Conservation (phyloP, 2,113 vertebrate genomes). For the Ifrita kowaldi region DNA sequence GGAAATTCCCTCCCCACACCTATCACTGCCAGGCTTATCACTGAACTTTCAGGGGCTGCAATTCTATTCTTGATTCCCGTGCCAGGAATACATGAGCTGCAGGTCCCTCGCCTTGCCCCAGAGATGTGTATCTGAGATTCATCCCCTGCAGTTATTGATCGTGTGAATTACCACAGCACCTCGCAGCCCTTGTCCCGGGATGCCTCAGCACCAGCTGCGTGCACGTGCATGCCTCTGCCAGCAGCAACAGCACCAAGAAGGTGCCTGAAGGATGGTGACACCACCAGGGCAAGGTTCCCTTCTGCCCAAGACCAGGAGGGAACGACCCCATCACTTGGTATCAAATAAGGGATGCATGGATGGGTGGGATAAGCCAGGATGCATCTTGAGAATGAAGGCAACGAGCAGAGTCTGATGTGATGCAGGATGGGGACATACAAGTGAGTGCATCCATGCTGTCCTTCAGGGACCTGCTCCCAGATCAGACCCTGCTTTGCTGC, state of each 20-base stretch:
- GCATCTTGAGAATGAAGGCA: neutral
- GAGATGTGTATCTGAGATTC: neutral
- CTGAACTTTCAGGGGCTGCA: neutral
- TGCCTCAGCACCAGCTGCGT: neutral
- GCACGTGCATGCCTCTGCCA: rapidly evolving
- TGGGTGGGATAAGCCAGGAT: neutral
- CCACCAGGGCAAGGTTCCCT: neutral
- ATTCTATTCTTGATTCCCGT: neutral
- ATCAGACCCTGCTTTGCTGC: neutral
- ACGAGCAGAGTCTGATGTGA: rapidly evolving
- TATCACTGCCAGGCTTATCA: neutral
- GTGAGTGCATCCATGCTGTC: rapidly evolving
- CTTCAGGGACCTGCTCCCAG: neutral
- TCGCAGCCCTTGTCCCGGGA: rapidly evolving
- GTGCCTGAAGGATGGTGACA: neutral
- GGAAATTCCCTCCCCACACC: neutral
- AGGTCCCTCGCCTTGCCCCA: neutral
- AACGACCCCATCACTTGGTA: neutral
- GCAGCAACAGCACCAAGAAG: rapidly evolving
- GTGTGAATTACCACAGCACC: neutral
- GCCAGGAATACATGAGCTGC: neutral
- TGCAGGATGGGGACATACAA: neutral
- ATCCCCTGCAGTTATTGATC: neutral
- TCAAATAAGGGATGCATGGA: neutral
- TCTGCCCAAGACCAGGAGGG: neutral